phyloP scores from a whole-genome alignment of 30 jellyfish, hydroid and myxozoan species.

The Aurelia aurita complex sp. Pacific region DNA sequence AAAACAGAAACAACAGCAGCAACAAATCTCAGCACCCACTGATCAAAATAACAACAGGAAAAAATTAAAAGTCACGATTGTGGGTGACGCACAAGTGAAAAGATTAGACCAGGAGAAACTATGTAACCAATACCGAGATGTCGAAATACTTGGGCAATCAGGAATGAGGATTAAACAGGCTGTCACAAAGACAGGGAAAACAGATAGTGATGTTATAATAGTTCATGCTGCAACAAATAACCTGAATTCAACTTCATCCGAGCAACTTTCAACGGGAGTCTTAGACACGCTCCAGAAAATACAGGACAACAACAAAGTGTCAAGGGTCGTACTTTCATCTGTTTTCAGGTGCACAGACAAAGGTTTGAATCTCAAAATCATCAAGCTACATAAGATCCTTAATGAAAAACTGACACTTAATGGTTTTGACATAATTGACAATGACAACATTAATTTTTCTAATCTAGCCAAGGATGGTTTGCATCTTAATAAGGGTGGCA shows the following conservation, averaged over 20 bases:
- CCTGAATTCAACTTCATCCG: conserved; percentile 27
- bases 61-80: conserved; percentile 4
- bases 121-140: conserved; percentile 19
- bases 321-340: conserved; percentile 4
- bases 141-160: conserved; percentile 22
- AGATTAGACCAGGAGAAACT: neutral
- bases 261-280: conserved; percentile 11
- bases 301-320: conserved; percentile 1
- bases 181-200: conserved; percentile 20
- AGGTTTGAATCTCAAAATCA: neutral
- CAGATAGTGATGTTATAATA: conserved; percentile 10
- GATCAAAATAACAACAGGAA: conserved; percentile 14
- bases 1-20: conserved; percentile 11
- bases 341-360: conserved; percentile 8
- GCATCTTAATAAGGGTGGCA: conserved; percentile 32
- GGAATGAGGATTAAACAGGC: conserved; percentile 25
- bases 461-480: no score
- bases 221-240: conserved; percentile 33
- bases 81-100: conserved; percentile 19
- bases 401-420: no score
- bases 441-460: no score
- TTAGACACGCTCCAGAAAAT: conserved; percentile 10
- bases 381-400: no score
- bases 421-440: no score
- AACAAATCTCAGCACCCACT: conserved; percentile 5